These are phyloP conservation scores for Ethmia dodecea DNA, from an alignment of 2,888 invertebrate genomes.

Conservation along the genomic window DNA sequence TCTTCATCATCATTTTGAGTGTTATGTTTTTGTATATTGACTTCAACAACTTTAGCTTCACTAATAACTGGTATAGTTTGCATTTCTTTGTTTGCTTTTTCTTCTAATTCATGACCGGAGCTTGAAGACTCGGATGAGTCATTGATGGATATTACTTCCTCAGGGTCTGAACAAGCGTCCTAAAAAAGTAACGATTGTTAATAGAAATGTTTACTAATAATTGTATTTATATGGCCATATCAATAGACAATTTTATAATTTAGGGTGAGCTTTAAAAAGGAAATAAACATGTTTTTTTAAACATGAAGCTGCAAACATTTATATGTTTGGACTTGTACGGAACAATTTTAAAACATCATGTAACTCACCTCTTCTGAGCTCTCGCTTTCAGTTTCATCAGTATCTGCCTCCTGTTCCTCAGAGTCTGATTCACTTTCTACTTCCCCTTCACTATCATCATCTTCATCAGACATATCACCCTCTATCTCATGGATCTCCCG, in stretches of 20 bases:
- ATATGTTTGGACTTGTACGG: too few relatives aligned
- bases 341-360: too few relatives aligned
- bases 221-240: too few relatives aligned
- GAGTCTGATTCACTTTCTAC: slow-evolving; percentile 22
- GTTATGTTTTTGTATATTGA: neutral
- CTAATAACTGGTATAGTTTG: neutral
- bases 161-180: too few relatives aligned
- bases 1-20: neutral
- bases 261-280: too few relatives aligned
- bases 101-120: neutral
- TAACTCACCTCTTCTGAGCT: neutral
- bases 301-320: too few relatives aligned
- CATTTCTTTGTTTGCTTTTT: neutral
- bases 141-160: slow-evolving; percentile 6
- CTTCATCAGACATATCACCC: slow-evolving; percentile 50
- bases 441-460: slow-evolving; percentile 21
- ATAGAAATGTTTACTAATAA: too few relatives aligned
- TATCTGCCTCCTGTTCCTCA: slow-evolving; percentile 7
- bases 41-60: neutral
- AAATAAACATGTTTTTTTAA: too few relatives aligned
- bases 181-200: too few relatives aligned
- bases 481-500: slow-evolving; percentile 66
- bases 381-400: neutral
- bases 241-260: too few relatives aligned
- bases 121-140: neutral